phyloP scores from a whole-genome alignment of 2,113 vertebrate species.

The Callipepla californica region DNA sequence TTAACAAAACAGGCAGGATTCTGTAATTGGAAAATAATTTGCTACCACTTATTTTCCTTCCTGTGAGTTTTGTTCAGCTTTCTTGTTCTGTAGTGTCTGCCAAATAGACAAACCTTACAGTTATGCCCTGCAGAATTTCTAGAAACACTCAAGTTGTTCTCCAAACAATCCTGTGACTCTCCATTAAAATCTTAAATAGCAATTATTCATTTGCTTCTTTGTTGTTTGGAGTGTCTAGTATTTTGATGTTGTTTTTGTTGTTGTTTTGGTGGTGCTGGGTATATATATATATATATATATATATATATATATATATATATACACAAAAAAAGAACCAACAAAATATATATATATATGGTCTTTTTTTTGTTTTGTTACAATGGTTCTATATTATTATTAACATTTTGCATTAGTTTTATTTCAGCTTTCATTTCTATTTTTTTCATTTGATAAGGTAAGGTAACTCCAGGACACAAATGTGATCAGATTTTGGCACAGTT shows the following conservation, averaged over 20 bases:
- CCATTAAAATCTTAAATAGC: not conserved
- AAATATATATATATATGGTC: too few species aligned
- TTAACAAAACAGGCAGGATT: not conserved
- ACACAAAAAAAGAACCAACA: too few species aligned
- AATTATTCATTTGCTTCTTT: not conserved
- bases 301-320: too few species aligned
- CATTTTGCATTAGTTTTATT: not conserved
- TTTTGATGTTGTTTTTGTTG: not conserved
- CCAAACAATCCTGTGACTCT: not conserved
- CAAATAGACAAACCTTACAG: not conserved
- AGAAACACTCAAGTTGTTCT: not conserved
- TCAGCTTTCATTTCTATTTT: not conserved
- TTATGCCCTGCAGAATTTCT: not conserved
- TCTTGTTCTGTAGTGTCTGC: not conserved
- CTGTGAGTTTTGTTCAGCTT: not conserved
- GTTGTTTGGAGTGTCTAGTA: not conserved
- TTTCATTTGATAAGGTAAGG: not conserved
- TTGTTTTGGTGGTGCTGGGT: not conserved
- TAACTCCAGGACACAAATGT: not conserved
- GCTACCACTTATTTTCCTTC: not conserved
- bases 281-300: too few species aligned
- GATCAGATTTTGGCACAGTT: not conserved
- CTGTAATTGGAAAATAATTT: slow-evolving; percentile 3
- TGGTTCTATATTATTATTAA: too few species aligned
- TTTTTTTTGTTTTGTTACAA: too few species aligned